Evolutionary conservation across 2,113 vertebrate genomes (phyloP), one percentile per base, ranked within the genome.

Genomic region (Vidua macroura): DNA sequence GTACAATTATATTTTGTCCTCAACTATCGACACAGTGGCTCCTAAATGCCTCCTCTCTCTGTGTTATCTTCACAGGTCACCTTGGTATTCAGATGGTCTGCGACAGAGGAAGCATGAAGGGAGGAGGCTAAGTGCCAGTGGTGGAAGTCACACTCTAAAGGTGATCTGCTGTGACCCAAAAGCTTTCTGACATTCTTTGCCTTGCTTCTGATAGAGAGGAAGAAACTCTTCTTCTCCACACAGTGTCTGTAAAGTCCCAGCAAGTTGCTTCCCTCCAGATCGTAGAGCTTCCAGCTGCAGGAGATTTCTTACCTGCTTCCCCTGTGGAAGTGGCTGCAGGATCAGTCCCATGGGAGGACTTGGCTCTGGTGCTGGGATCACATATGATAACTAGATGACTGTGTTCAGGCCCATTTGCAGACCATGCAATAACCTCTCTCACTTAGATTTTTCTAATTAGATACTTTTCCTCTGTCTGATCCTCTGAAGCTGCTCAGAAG

Each of bases 41-140:
- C 96, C 96, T 97, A 97, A 97, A 97, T 86, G 90, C 95, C 86
- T 96, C 95, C 95, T 97, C 90, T 97, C 96, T 97, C 93, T 97
- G 94, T 97, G 90, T 97, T 97, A 96, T 97, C 95, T 97, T 97
- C 96, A 97, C 96, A 97, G 96, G 95, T 97, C 95, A 94, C 95
- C 94, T 96, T 96, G 94, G 49, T 96, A 96, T 94, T 95, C 73
- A 96, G 95, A 88, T 96, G 96, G 73, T 94, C 96, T 94, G 90
- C 96, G 88, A 62, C 94, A 86, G 92, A 95, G 93, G 96, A 97
- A 90, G 94, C 95, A 90, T 94, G 96, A 96, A 97, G 94, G 96
- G 95, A 96, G 95, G 93, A 97, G 96, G 96, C 94, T 95, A 96
- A 96, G 92, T 95, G 92, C 90, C 96, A 97, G 94, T 96, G 95